These are phyloP conservation scores for Empis livida DNA, from an alignment of 2,888 invertebrate genomes.

Conservation along the genomic window DNA sequence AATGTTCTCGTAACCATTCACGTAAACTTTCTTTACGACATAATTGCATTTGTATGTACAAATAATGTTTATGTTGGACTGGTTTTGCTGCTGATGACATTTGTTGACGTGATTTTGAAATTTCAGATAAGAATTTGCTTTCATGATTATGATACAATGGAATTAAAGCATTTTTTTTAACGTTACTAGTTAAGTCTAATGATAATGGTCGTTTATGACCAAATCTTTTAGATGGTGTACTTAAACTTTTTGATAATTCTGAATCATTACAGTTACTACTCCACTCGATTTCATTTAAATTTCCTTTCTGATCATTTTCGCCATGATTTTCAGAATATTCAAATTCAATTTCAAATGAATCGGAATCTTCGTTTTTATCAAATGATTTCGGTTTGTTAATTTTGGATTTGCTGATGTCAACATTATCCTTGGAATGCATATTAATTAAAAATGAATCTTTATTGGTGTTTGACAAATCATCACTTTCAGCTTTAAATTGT, in stretches of 20 bases:
- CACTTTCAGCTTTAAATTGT: conserved; percentile 29
- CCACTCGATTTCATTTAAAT: conserved; percentile 2
- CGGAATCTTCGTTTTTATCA: conserved; percentile 28
- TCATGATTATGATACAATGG: too few relatives aligned
- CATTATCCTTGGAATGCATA: conserved; percentile 23
- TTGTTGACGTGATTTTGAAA: background rate
- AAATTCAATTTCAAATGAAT: conserved; percentile 35
- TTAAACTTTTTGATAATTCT: conserved; percentile 1
- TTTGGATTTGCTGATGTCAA: background rate
- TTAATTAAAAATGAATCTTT: conserved; percentile 23
- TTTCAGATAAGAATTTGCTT: background rate
- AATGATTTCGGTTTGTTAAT: conserved; percentile 9
- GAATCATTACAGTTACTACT: background rate
- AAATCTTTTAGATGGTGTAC: conserved; percentile 2
- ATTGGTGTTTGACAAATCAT: conserved; percentile 12
- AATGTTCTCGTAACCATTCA: conserved; percentile 70
- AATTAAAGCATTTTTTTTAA: too few relatives aligned
- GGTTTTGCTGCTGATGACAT: background rate
- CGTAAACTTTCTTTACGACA: conserved; percentile 78
- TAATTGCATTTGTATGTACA: conserved; percentile 97
- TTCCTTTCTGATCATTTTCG: conserved; percentile 14
- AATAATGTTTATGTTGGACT: conserved; percentile 46
- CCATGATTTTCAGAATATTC: conserved; percentile 18
- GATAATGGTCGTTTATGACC: conserved; percentile 27
- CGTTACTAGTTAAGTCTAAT: conserved; percentile 21